These are phyloP conservation scores for Brachionus koreanus DNA, from an alignment of 1,140 invertebrate species.

Conservation along the genomic window DNA sequence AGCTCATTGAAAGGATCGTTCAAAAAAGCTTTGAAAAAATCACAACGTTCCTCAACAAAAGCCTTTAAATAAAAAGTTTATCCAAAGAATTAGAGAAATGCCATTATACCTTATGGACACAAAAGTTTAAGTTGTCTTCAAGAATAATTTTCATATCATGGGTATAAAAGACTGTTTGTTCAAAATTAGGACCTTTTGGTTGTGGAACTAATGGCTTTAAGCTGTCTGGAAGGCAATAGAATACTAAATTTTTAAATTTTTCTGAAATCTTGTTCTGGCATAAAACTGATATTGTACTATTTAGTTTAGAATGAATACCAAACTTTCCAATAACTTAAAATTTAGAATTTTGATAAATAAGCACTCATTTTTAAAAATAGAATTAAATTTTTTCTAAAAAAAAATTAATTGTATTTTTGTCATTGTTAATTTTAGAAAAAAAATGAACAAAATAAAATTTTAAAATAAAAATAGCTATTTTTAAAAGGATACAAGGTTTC, in stretches of 20 bases:
- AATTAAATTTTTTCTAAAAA: no score
- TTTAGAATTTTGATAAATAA: background rate
- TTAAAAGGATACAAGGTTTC: no score
- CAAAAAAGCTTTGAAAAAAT: conserved; percentile 61
- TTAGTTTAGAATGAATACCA: background rate
- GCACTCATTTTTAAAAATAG: no score
- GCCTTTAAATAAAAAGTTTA: conserved; percentile 31
- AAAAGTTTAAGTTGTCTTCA: background rate
- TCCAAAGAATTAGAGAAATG: background rate
- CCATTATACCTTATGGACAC: background rate
- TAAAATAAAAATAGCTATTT: no score
- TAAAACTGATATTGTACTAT: background rate
- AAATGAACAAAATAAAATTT: no score
- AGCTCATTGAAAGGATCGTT: conserved; percentile 61
- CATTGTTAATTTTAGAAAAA: background rate
- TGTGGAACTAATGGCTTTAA: background rate
- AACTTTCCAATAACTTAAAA: conserved; percentile 38
- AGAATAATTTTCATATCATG: conserved; percentile 23
- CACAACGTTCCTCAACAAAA: conserved; percentile 62
- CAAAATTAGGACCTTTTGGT: background rate
- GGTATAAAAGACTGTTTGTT: background rate
- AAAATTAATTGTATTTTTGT: background rate
- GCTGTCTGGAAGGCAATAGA: background rate
- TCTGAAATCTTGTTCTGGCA: background rate
- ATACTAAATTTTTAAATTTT: conserved; percentile 1